A percentile compares a stretch with the other conserved stretches of the same genome.
Conservation (phyloP, 2,113 vertebrate genomes). For the Muntiacus muntjak region DNA sequence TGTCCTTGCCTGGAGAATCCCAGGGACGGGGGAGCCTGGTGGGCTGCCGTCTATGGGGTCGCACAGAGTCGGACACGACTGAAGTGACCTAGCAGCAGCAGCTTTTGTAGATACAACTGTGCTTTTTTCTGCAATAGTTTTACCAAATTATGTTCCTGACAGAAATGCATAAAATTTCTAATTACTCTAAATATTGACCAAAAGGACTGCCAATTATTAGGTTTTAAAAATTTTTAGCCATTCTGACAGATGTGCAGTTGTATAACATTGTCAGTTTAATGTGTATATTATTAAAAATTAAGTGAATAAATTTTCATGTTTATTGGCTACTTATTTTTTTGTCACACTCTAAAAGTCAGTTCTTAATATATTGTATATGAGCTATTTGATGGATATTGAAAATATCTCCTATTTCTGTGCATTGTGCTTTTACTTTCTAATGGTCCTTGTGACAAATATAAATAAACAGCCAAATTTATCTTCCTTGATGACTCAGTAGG, state of each 20-base stretch:
- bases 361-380: not conserved
- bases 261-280: not conserved
- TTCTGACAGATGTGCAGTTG: not conserved
- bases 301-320: not conserved
- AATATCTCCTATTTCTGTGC: not conserved
- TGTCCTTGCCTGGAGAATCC: too few species aligned
- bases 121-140: not conserved
- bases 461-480: not conserved
- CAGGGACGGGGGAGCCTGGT: too few species aligned
- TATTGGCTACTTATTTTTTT: not conserved
- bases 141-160: not conserved
- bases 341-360: not conserved
- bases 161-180: not conserved
- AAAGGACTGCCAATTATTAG: not conserved
- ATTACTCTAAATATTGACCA: not conserved
- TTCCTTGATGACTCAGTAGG: not conserved
- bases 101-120: not conserved
- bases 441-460: not conserved
- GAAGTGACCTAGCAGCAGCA: too few species aligned
- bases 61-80: too few species aligned
- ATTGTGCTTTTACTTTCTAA: not conserved
- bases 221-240: not conserved
- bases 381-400: not conserved
- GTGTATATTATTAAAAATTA: not conserved
- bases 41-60: too few species aligned